Evolutionary conservation across 2,888 invertebrate genomes (phyloP), one percentile per base, ranked within the genome.

Genomic region (Hybos culiciformis): DNA sequence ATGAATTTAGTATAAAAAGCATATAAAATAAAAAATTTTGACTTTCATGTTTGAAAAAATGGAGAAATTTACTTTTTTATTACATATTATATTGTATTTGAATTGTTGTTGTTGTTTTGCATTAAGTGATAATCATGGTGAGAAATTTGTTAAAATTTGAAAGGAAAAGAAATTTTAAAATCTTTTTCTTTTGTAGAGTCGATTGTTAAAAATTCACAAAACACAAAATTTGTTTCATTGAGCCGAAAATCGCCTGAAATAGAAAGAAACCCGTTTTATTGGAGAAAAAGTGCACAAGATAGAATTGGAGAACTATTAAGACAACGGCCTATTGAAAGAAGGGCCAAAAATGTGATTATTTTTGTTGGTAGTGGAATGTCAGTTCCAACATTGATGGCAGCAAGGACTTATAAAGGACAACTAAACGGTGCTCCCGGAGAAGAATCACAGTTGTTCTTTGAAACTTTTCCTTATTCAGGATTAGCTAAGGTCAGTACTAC

Each of bases 401-500:
- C 79, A 4, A 68, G 82, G 50, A 73, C 77, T 20, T 71, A 74
- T 49, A 70, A 74, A 46, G 81, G 80, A 0, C 81, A 82, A 58
- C 69, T 70, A 4, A 56, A 59, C 2, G 66, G 67, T 0, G 51
- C 51, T 11, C 54, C 68, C 2, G 81, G 80, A 1, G 82, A 82
- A 59, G 78, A 80, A 50, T 60, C 66, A 0, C 54, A 63, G 19
- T 66, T 82, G 12, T 62, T 63, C 32, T 78, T 80, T 57, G 82
- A 83, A 49, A 54, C 61, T 3, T 80, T 81, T 51, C 79, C 79
- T 0, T 69, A 73, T 38, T 60, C 72, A 1, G 82, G 77, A 2
- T 60, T 81, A 0, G 66, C 73, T 2, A 81, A 80, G 72, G 79
- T 78, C n/a, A n/a, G n/a, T n/a, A n/a, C n/a, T n/a, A n/a, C n/a